These are phyloP conservation scores for Meteorus cinctellus DNA, from an alignment of 2,888 invertebrate species.

Conservation along the genomic window DNA sequence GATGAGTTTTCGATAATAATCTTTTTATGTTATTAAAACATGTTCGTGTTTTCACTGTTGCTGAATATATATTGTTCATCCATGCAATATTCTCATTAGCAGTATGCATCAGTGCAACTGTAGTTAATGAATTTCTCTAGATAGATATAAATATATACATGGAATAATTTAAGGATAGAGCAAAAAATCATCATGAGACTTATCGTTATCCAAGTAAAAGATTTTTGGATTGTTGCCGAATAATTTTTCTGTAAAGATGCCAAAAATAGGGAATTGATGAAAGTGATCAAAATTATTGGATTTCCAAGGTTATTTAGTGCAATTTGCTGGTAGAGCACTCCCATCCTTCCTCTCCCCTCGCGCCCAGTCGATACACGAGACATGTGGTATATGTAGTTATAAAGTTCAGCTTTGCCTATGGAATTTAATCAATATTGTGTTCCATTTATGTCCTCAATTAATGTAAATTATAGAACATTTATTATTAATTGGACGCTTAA, in stretches of 20 bases:
- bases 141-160: neutral
- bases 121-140: constrained; percentile 3
- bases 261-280: neutral
- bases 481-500: no score
- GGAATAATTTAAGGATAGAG: neutral
- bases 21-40: constrained; percentile 20
- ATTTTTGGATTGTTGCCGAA: constrained; percentile 30
- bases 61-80: neutral
- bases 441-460: no score
- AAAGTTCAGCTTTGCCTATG: no score
- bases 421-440: no score
- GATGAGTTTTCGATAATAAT: constrained; percentile 1
- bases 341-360: neutral
- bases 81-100: constrained; percentile 32
- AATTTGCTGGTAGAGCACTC: neutral
- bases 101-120: neutral
- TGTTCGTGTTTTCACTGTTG: neutral
- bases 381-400: no score
- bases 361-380: no score
- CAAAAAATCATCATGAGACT: neutral
- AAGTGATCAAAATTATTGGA: constrained; percentile 21
- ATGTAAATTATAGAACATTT: no score
- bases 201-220: neutral
- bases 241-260: constrained; percentile 6
- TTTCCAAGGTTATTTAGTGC: neutral